These are phyloP conservation scores for Pseudonaja textilis DNA, from an alignment of 2,113 vertebrate genomes.

Conservation along the genomic window DNA sequence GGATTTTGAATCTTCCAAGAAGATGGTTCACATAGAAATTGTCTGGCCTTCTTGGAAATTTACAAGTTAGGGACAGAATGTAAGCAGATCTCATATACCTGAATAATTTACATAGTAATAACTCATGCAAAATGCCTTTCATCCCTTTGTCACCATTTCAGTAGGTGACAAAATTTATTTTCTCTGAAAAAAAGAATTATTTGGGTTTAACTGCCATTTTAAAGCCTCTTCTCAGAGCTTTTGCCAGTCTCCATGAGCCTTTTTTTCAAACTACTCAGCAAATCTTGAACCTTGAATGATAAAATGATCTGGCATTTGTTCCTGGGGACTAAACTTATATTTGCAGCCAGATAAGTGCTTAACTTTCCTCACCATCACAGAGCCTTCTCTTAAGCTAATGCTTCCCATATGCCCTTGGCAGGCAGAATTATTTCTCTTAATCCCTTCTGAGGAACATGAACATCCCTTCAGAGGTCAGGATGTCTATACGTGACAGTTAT, in stretches of 20 bases:
- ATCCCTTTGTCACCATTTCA: background rate
- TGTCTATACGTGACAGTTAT: background rate
- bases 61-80: background rate
- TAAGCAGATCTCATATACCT: background rate
- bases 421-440: background rate
- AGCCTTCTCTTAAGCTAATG: background rate
- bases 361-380: background rate
- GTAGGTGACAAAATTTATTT: background rate
- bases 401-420: background rate
- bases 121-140: background rate
- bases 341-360: background rate
- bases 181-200: background rate
- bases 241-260: background rate
- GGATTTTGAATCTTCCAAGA: background rate
- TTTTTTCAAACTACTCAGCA: background rate
- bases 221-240: background rate
- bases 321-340: background rate
- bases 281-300: background rate
- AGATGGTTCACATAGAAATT: background rate
- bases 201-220: background rate
- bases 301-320: background rate
- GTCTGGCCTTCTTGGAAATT: background rate
- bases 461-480: background rate
- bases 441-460: background rate
- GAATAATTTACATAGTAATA: background rate